phyloP scores from a whole-genome alignment of 2,797 vertebrate species.

The Merluccius polli region DNA sequence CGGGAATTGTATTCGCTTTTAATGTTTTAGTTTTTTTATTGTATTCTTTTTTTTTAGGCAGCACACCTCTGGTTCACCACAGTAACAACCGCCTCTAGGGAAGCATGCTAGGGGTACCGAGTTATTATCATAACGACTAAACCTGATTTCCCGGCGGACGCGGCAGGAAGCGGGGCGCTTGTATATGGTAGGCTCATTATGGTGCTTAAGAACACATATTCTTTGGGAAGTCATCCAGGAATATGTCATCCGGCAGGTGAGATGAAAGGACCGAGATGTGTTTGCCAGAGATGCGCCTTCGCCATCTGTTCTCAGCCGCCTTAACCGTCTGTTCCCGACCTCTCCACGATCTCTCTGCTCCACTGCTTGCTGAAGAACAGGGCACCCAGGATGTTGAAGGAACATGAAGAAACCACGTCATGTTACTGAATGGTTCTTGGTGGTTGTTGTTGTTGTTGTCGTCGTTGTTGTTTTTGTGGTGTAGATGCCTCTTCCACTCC shows the following conservation, averaged over 20 bases:
- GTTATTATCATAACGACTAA: slow-evolving; percentile 33
- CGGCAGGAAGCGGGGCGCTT: neutral
- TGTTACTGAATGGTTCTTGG: neutral
- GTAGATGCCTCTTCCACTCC: neutral
- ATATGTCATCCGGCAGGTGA: slow-evolving; percentile 46
- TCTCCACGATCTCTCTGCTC: slow-evolving; percentile 34
- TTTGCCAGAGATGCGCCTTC: slow-evolving; percentile 76
- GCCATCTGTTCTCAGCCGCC: neutral
- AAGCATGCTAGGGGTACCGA: neutral
- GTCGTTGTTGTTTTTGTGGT: neutral
- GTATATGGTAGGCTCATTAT: slow-evolving; percentile 45
- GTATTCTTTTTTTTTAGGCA: neutral
- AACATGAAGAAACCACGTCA: slow-evolving; percentile 26
- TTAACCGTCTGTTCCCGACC: neutral
- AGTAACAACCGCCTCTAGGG: neutral
- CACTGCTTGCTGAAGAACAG: slow-evolving; percentile 36
- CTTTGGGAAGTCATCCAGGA: slow-evolving; percentile 52
- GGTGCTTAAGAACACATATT: slow-evolving; percentile 47
- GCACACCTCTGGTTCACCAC: neutral
- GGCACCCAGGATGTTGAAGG: slow-evolving; percentile 38
- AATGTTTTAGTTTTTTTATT: neutral
- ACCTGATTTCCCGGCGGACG: slow-evolving; percentile 42
- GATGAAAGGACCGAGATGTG: slow-evolving; percentile 30
- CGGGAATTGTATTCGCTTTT: no score
- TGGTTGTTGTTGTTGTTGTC: neutral